These are phyloP conservation scores for Cremastinae sp. DNA, from an alignment of 2,888 invertebrate genomes.

Conservation along the genomic window DNA sequence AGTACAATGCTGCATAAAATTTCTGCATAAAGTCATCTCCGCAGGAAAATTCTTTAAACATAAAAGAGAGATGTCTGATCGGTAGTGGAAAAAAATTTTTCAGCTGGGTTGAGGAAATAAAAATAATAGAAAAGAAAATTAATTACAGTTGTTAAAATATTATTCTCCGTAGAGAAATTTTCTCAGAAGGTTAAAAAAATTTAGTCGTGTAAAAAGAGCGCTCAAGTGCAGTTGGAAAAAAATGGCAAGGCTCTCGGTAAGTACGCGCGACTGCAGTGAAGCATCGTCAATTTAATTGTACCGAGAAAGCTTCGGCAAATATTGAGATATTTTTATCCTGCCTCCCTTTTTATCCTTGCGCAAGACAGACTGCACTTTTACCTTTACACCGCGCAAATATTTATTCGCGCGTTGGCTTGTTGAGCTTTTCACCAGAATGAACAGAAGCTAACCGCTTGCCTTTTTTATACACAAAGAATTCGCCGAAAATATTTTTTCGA, in stretches of 20 bases:
- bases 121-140: background rate
- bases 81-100: background rate
- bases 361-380: background rate
- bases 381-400: constrained; percentile 44
- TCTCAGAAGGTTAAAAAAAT: too few species aligned
- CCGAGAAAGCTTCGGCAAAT: constrained; percentile 37
- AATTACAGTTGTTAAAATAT: too few species aligned
- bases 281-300: constrained; percentile 47
- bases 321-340: constrained; percentile 41
- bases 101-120: background rate
- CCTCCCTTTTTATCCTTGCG: too few species aligned
- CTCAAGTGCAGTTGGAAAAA: background rate
- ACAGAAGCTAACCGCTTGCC: background rate
- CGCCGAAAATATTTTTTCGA: background rate
- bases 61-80: background rate
- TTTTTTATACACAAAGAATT: background rate
- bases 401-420: constrained; percentile 30
- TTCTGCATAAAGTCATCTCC: too few species aligned
- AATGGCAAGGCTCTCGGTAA: constrained; percentile 1
- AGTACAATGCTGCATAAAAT: too few species aligned
- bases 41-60: too few species aligned
- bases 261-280: constrained; percentile 28
- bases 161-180: too few species aligned
- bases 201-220: too few species aligned
- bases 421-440: constrained; percentile 8